A percentile compares a stretch with the other conserved stretches of the same genome.
Evolutionary conservation across 2,113 vertebrate species (phyloP).

Genomic region (Pterocles burchelli): DNA sequence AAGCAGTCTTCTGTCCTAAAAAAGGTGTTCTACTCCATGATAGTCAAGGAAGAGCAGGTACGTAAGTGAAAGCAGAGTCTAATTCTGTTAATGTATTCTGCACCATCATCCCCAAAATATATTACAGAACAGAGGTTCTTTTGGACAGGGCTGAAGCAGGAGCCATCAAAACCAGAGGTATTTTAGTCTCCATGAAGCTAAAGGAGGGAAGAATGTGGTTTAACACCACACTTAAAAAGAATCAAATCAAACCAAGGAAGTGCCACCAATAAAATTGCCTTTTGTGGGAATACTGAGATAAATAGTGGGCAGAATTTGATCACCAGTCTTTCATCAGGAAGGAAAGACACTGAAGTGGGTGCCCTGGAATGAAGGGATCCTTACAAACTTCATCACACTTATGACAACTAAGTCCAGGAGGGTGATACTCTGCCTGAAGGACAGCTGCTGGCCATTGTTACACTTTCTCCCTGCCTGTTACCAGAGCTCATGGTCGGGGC

Average conservation of each 20-base stretch:
- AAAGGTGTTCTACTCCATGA: neutral
- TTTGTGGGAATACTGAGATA: neutral
- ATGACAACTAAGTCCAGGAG: rapidly evolving
- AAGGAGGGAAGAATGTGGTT: neutral
- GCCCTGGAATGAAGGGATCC: neutral
- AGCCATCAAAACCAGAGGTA: neutral
- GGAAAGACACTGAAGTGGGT: neutral
- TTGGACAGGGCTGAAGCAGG: neutral
- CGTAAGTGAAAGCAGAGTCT: neutral
- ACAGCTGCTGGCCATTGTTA: neutral
- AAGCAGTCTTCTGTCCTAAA: neutral
- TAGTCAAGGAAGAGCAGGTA: neutral
- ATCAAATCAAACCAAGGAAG: neutral
- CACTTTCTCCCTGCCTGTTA: neutral
- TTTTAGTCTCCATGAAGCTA: neutral
- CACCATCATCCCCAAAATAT: neutral
- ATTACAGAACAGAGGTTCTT: neutral
- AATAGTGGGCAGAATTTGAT: neutral
- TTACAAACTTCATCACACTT: neutral
- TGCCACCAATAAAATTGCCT: neutral
- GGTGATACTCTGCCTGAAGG: neutral
- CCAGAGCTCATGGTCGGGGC: rapidly evolving
- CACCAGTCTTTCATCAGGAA: neutral
- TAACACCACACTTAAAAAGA: neutral
- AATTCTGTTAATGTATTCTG: neutral